Evolutionary conservation across 2,797 vertebrate species (phyloP).

Genomic region (Danio kyathit): DNA sequence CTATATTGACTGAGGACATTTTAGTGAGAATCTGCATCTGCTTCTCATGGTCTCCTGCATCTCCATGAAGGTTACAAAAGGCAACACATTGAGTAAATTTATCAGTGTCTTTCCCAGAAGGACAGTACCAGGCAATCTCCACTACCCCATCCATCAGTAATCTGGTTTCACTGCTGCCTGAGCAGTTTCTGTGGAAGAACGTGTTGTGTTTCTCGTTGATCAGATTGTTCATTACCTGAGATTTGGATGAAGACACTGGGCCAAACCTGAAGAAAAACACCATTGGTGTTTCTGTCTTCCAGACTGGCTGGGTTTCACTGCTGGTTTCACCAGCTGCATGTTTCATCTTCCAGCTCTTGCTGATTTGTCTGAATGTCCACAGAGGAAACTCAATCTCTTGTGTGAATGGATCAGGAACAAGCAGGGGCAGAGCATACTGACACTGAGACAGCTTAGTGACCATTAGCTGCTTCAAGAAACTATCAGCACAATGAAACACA

Average conservation of each 20-base stretch:
- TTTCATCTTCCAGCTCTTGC: constrained; percentile 69
- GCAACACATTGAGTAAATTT: constrained; percentile 69
- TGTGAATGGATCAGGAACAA: constrained; percentile 3
- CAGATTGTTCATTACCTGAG: neutral
- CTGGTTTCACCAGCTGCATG: constrained; percentile 33
- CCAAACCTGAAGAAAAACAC: neutral
- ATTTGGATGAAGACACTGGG: neutral
- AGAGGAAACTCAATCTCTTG: constrained; percentile 66
- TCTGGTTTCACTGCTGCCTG: neutral
- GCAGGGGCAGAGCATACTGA: constrained; percentile 67
- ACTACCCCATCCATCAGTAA: constrained; percentile 13
- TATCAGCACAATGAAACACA: constrained; percentile 65
- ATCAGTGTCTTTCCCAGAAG: constrained; percentile 52
- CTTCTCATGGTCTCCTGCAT: neutral
- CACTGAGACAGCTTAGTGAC: constrained; percentile 48
- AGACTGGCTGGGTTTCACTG: neutral
- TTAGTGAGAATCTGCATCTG: constrained; percentile 64
- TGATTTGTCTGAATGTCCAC: constrained; percentile 72
- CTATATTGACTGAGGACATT: neutral
- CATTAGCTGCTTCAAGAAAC: constrained; percentile 69
- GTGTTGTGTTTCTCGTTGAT: neutral
- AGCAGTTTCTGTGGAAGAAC: neutral
- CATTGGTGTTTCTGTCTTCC: neutral
- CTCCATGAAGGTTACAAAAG: constrained; percentile 57
- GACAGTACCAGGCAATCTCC: constrained; percentile 15